Evolutionary conservation across 2,888 invertebrate genomes (phyloP).

Genomic region (Opisthograptis luteolata): DNA sequence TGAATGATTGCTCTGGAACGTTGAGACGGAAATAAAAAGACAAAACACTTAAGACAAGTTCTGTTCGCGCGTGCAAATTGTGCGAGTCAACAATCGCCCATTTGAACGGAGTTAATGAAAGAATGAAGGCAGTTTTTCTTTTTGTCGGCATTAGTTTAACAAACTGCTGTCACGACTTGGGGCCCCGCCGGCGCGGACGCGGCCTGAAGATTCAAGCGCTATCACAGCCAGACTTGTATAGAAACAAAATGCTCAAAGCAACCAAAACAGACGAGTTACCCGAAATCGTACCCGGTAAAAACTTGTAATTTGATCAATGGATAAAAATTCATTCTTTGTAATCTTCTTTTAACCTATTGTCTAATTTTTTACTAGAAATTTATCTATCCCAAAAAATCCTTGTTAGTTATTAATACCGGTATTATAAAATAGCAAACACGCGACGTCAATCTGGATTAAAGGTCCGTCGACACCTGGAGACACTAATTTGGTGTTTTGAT

Average conservation of each 20-base stretch:
- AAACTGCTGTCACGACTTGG: constrained; percentile 77
- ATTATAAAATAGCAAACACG: constrained; percentile 3
- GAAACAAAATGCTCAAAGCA: constrained; percentile 14
- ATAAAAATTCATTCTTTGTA: not conserved
- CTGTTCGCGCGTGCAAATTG: constrained; percentile 73
- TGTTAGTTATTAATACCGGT: too few relatives aligned
- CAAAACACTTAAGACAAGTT: constrained; percentile 66
- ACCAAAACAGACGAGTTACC: constrained; percentile 9
- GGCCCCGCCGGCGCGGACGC: constrained; percentile 48
- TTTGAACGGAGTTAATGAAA: constrained; percentile 64
- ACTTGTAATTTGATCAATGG: not conserved
- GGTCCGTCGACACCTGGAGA: not conserved
- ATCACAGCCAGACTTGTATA: constrained; percentile 18
- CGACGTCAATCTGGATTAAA: constrained; percentile 11
- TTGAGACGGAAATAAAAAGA: constrained; percentile 59
- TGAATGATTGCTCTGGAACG: constrained; percentile 41
- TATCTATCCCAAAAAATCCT: too few relatives aligned
- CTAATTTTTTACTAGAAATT: too few relatives aligned
- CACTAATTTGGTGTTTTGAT: constrained; percentile 12
- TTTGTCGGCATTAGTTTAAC: constrained; percentile 76
- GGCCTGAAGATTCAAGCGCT: constrained; percentile 27
- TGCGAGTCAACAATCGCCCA: constrained; percentile 65
- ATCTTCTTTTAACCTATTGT: not conserved
- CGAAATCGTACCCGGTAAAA: constrained; percentile 6
- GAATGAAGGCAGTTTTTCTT: constrained; percentile 69